phyloP scores from a whole-genome alignment of 2,113 vertebrate species.

The Dryoscopus gambensis region DNA sequence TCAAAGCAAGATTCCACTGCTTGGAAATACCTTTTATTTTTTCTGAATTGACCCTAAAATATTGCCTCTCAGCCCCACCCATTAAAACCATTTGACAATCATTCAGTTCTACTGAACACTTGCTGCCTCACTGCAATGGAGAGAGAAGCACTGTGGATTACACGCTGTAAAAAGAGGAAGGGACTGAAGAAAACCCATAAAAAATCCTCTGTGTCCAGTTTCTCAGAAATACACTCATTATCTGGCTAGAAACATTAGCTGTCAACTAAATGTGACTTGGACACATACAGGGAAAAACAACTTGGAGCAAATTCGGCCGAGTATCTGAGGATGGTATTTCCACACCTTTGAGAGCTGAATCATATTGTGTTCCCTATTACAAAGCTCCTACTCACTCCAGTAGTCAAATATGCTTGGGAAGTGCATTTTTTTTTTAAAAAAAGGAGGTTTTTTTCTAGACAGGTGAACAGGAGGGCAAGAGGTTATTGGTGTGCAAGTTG shows the following conservation, averaged over 20 bases:
- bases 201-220: not conserved
- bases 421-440: not conserved
- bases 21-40: not conserved
- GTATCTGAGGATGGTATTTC: not conserved
- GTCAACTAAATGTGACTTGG: not conserved
- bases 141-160: not conserved
- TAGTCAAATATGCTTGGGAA: not conserved
- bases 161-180: conserved; percentile 3
- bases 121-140: not conserved
- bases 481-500: not conserved
- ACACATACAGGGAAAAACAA: conserved; percentile 13
- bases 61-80: not conserved
- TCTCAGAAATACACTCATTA: conserved; percentile 8
- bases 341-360: not conserved
- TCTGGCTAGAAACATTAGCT: not conserved
- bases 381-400: not conserved
- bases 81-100: not conserved
- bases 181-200: not conserved
- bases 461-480: not conserved
- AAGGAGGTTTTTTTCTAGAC: not conserved
- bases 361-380: not conserved
- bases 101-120: not conserved
- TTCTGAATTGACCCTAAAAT: not conserved
- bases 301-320: not conserved
- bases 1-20: not conserved